A percentile compares a stretch with the other conserved stretches of the same genome.
These are phyloP conservation scores for Ruditapes philippinarum DNA, from an alignment of 1,140 invertebrate genomes.

Conservation along the genomic window DNA sequence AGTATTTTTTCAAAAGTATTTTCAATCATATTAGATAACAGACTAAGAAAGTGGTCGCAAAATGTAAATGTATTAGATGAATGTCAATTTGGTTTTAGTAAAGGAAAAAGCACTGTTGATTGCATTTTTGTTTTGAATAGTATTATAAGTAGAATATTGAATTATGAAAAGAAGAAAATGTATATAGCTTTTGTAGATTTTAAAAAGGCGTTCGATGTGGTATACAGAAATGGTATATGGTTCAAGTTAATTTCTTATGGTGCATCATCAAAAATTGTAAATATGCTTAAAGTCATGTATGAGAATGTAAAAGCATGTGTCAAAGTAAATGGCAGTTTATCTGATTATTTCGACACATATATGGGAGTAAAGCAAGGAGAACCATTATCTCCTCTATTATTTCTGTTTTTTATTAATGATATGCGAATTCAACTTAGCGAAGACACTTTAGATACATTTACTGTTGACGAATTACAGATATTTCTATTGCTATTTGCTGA, in stretches of 20 bases:
- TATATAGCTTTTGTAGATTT: constrained; percentile 48
- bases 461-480: background rate
- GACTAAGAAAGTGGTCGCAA: constrained; percentile 30
- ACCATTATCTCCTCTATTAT: constrained; percentile 34
- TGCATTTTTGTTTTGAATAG: constrained; percentile 46
- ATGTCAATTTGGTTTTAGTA: constrained; percentile 39
- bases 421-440: background rate
- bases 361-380: constrained; percentile 54
- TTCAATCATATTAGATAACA: constrained; percentile 39
- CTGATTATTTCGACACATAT: constrained; percentile 18
- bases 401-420: background rate
- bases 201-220: constrained; percentile 16
- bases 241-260: constrained; percentile 17
- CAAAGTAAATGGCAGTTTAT: background rate
- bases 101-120: constrained; percentile 15
- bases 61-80: constrained; percentile 19
- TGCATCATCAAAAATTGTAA: constrained; percentile 22
- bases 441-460: background rate
- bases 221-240: background rate
- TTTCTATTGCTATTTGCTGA: background rate
- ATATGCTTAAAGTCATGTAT: constrained; percentile 15
- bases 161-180: background rate
- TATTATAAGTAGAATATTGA: constrained; percentile 1
- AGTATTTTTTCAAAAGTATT: constrained; percentile 42
- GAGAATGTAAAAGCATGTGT: background rate